A percentile compares a stretch with the other conserved stretches of the same genome.
These are phyloP conservation scores for Callipepla californica DNA, from an alignment of 2,113 vertebrate species.

Conservation along the genomic window DNA sequence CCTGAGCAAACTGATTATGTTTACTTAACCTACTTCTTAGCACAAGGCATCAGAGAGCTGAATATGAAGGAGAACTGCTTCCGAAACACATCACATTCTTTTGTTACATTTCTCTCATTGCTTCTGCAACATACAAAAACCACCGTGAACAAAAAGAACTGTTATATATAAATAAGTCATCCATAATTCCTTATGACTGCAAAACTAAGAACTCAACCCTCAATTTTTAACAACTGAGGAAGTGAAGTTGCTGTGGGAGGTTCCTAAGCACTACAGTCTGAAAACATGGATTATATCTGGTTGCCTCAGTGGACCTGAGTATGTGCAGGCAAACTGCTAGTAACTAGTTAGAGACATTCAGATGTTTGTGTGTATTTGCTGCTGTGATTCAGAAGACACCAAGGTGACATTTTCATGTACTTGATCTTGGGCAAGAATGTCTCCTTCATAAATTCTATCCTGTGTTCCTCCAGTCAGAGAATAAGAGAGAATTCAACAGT, in stretches of 20 bases:
- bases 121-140: not conserved
- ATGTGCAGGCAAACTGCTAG: not conserved
- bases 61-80: not conserved
- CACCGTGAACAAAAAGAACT: not conserved
- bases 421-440: not conserved
- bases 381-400: not conserved
- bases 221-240: not conserved
- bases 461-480: not conserved
- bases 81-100: not conserved
- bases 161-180: not conserved
- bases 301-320: not conserved
- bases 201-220: not conserved
- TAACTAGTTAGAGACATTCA: not conserved
- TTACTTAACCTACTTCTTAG: constrained; percentile 21
- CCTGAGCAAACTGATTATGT: not conserved
- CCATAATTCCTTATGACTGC: not conserved
- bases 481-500: not conserved
- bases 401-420: not conserved
- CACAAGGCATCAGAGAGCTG: not conserved
- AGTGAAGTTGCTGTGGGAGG: not conserved
- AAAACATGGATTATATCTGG: not conserved
- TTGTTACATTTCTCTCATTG: not conserved
- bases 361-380: not conserved
- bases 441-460: not conserved
- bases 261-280: not conserved